A percentile compares a stretch with the other conserved stretches of the same genome.
phyloP scores from a whole-genome alignment of 2,797 vertebrate genomes.

The Falco cherrug region DNA sequence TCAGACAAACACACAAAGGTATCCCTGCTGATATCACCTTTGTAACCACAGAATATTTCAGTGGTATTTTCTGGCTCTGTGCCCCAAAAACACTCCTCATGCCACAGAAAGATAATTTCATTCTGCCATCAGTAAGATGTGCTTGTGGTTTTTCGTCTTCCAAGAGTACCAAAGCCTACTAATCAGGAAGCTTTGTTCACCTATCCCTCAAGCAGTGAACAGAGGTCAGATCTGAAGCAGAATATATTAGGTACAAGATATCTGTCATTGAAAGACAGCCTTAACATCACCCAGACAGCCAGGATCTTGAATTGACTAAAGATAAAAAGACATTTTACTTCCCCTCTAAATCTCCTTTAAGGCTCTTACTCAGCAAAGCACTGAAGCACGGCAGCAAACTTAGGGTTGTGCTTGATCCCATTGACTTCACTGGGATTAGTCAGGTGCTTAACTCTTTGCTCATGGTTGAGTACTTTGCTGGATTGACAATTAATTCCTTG shows the following conservation, averaged over 20 bases:
- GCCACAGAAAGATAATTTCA: slow-evolving; percentile 31
- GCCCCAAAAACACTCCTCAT: slow-evolving; percentile 27
- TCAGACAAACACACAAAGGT: not conserved
- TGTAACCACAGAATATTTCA: slow-evolving; percentile 11
- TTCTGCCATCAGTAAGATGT: not conserved
- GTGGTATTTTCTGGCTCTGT: not conserved
- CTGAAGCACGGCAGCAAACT: not conserved
- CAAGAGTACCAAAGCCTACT: not conserved
- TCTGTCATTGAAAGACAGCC: not conserved
- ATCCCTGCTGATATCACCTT: not conserved
- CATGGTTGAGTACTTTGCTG: not conserved
- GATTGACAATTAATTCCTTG: not conserved
- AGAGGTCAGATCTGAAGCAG: not conserved
- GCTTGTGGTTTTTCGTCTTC: not conserved
- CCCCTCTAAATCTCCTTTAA: not conserved
- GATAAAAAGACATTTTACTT: not conserved
- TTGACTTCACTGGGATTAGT: not conserved
- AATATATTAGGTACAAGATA: not conserved
- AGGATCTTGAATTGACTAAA: not conserved
- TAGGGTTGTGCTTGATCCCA: not conserved
- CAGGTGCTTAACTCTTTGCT: not conserved
- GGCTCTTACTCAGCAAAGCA: not conserved
- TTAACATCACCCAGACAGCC: not conserved
- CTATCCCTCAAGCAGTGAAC: not conserved
- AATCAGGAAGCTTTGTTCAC: not conserved